phyloP scores from a whole-genome alignment of 23 tunicate species.

The Ascidia mentula region DNA sequence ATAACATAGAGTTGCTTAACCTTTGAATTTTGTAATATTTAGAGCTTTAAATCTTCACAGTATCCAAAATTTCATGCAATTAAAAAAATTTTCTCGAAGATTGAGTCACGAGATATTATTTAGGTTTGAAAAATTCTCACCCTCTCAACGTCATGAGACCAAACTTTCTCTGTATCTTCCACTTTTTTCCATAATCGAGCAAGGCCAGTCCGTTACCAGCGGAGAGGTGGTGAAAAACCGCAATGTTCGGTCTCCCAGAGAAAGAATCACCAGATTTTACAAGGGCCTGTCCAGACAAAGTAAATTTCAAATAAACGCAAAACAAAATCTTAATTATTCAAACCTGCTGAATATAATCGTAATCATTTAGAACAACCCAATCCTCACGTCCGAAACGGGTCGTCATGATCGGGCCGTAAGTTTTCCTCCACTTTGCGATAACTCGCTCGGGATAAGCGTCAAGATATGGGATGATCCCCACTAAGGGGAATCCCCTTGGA shows the following conservation, averaged over 20 bases:
- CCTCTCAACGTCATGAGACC: not conserved
- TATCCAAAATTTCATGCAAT: no score
- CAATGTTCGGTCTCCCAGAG: not conserved
- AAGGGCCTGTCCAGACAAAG: no score
- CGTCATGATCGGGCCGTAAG: not conserved
- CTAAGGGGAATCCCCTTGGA: not conserved
- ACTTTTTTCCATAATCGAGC: not conserved
- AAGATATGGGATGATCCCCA: not conserved
- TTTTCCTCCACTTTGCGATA: not conserved
- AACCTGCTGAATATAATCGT: not conserved
- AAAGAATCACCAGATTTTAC: not conserved
- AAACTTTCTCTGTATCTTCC: not conserved
- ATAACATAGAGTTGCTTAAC: not conserved
- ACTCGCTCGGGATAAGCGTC: not conserved
- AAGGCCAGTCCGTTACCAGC: not conserved
- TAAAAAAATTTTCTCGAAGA: no score
- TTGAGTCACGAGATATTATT: not conserved
- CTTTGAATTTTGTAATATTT: not conserved
- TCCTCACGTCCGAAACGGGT: not conserved
- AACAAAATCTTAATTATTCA: no score
- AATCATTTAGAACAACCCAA: not conserved
- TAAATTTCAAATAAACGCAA: no score
- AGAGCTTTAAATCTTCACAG: no score
- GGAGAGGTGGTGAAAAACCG: not conserved
- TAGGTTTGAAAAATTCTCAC: not conserved